Conservation (phyloP, 2,888 invertebrate species). For the Polyommatus iphigenia region DNA sequence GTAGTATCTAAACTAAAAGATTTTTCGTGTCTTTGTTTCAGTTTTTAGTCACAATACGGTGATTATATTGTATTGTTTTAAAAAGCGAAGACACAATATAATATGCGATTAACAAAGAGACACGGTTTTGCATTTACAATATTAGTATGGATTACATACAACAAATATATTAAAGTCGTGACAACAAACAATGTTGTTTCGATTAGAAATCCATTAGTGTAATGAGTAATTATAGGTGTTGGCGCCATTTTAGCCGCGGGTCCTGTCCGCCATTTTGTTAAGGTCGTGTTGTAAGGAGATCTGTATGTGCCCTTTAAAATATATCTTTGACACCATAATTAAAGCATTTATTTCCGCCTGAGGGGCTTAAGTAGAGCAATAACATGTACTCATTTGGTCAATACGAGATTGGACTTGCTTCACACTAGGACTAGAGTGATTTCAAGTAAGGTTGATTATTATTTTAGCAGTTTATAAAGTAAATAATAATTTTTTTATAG, state of each 20-base stretch:
- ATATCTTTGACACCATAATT: slow-evolving; percentile 2
- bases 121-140: no score
- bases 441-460: neutral
- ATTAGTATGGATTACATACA: neutral
- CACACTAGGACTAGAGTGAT: neutral
- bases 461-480: neutral
- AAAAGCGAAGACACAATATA: neutral
- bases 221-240: slow-evolving; percentile 66
- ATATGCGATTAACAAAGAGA: no score
- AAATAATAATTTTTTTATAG: no score
- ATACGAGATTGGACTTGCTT: neutral
- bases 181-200: slow-evolving; percentile 54
- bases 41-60: neutral
- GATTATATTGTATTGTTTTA: neutral
- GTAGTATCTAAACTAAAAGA: neutral
- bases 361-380: neutral
- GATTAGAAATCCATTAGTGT: slow-evolving; percentile 66
- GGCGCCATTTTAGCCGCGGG: slow-evolving; percentile 55
- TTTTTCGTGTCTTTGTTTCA: neutral
- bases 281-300: slow-evolving; percentile 60
- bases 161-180: slow-evolving; percentile 54
- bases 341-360: neutral
- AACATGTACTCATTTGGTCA: neutral
- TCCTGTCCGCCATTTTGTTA: slow-evolving; percentile 50
- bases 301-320: slow-evolving; percentile 11